Percentiles rank a stretch among this genome's conserved stretches.
Conservation (phyloP, 2,113 vertebrate species). For the human region GRCh38 chr12:121773501-121774000, state of each 20-base stretch:
- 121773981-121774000: too few species aligned
- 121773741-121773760: not conserved
- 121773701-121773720: not conserved
- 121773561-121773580: rapidly evolving
- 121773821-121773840: not conserved
- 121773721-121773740: too few species aligned
- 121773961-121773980: too few species aligned
- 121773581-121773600: rapidly evolving
- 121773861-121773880: not conserved
- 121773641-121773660: not conserved
- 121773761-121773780: not conserved
- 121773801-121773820: not conserved
- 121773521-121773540: not conserved
- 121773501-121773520: conserved; percentile 97
- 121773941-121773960: not conserved
- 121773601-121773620: not conserved
- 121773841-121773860: too few species aligned
- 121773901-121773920: not conserved
- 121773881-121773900: not conserved
- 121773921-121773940: not conserved
- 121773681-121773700: not conserved
- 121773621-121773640: rapidly evolving
- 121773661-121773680: not conserved
- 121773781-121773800: not conserved
- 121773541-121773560: not conserved